Evolutionary conservation across 2,888 invertebrate species (phyloP), one percentile per base, ranked within the genome.

Genomic region (Dryobota labecula): DNA sequence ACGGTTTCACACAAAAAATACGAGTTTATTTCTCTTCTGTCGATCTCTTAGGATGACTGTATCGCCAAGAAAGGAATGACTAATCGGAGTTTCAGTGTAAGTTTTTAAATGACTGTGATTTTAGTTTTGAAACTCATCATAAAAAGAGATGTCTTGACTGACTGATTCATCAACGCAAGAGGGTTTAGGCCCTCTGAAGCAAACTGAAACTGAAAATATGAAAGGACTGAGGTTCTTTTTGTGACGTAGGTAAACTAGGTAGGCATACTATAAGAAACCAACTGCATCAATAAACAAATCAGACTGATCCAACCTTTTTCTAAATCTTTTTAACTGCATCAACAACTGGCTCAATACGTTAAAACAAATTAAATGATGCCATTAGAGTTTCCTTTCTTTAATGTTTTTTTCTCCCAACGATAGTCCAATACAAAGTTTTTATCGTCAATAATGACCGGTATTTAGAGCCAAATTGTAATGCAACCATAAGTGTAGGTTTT

Each of bases 1-100:
- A 15, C 60, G 24, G 51, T 54, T 58, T 58, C 57, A 78, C 53
- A 73, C 53, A 78, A 80, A 84, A 84, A 79, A 75, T 38, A 76
- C 38, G 47, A 62, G 65, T 63, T 61, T 69, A 49, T 70, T 71
- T 82, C 58, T 73, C 57, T 54, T 65, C 24, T 27, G 51, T 33
- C 54, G 33, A 60, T 76, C 47, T 70, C 57, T n/a, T 69, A 53
- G 18, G 27, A 66, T 75, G 66, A 63, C 27, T 83, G 70, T 74
- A 51, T 57, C 51, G 45, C 33, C 13, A 47, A 69, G 62, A 64
- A 70, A 62, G 54, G 51, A 66, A 64, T 80, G 75, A 83, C 58
- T 78, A 75, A 83, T 58, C 61, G 27, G 61, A 33, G 38, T 47
- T 45, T 61, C 36, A 47, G n/a, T 58, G 51, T 62, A 30, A 18